Evolutionary conservation across 2,888 invertebrate genomes (phyloP).

Genomic region (Psylliodes chrysocephalus): DNA sequence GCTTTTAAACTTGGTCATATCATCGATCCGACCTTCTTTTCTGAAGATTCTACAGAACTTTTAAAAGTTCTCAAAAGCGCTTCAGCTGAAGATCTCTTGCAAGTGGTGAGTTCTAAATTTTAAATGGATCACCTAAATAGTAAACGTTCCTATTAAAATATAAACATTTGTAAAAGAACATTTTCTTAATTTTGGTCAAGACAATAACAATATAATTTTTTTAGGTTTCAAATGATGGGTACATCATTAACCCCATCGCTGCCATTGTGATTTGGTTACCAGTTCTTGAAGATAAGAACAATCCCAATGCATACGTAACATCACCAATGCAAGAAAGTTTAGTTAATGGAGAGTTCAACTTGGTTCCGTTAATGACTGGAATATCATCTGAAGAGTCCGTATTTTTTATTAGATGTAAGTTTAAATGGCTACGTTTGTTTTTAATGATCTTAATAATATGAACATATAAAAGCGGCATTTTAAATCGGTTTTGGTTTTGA

Average conservation of each 20-base stretch:
- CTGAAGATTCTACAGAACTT: constrained; percentile 25
- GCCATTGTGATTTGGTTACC: constrained; percentile 35
- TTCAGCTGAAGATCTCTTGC: constrained; percentile 26
- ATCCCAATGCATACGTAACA: constrained; percentile 20
- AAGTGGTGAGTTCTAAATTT: too few relatives aligned
- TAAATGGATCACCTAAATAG: too few relatives aligned
- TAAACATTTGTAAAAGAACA: too few relatives aligned
- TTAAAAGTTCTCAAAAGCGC: constrained; percentile 16
- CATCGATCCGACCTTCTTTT: constrained; percentile 21
- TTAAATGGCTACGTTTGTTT: too few relatives aligned
- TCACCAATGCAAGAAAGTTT: constrained; percentile 31
- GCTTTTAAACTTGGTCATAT: constrained; percentile 28
- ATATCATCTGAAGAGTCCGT: constrained; percentile 35
- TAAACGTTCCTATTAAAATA: too few relatives aligned
- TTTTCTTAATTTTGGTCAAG: too few relatives aligned
- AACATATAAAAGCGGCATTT: too few relatives aligned
- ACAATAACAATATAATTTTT: too few relatives aligned
- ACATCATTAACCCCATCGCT: constrained; percentile 19
- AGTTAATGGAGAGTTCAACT: constrained; percentile 30
- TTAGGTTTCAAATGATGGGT: constrained; percentile 28
- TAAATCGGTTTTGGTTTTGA: too few relatives aligned
- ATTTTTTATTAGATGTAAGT: constrained; percentile 30
- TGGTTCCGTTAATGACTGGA: constrained; percentile 34
- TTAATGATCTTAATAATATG: too few relatives aligned
- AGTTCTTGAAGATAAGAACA: constrained; percentile 24